These are phyloP conservation scores for Yponomeuta evonymella DNA, from an alignment of 2,888 invertebrate genomes.

Conservation along the genomic window DNA sequence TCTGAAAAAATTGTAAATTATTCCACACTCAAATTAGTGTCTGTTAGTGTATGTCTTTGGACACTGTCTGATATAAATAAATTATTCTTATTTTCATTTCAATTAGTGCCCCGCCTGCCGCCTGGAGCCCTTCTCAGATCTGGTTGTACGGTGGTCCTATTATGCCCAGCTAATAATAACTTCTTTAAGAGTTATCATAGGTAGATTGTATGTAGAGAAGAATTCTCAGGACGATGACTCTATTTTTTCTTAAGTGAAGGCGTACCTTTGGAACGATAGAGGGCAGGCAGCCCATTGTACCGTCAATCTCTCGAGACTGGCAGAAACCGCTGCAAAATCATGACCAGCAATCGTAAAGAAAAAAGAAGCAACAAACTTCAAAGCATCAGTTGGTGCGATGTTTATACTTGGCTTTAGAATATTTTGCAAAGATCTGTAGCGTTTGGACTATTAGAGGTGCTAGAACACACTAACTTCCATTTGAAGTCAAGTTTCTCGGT, in stretches of 20 bases:
- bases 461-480: not conserved
- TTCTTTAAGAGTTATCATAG: constrained; percentile 23
- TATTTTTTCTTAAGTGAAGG: constrained; percentile 7
- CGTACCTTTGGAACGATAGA: not conserved
- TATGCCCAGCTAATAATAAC: not conserved
- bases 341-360: not conserved
- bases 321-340: not conserved
- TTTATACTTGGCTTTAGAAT: not conserved
- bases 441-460: not conserved
- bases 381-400: not conserved
- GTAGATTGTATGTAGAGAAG: constrained; percentile 23
- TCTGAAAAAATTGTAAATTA: too few relatives aligned
- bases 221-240: constrained; percentile 17
- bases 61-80: too few relatives aligned
- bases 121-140: not conserved
- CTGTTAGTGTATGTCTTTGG: too few relatives aligned
- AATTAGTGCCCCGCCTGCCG: not conserved
- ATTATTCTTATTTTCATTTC: too few relatives aligned
- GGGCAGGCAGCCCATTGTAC: constrained; percentile 12
- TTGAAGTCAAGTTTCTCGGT: not conserved
- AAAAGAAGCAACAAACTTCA: not conserved
- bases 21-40: too few relatives aligned
- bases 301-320: constrained; percentile 8
- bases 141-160: not conserved
- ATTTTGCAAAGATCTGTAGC: not conserved